Percentiles rank a stretch among this genome's conserved stretches.
Conservation (phyloP, 2,888 invertebrate genomes). For the Spisula solida region DNA sequence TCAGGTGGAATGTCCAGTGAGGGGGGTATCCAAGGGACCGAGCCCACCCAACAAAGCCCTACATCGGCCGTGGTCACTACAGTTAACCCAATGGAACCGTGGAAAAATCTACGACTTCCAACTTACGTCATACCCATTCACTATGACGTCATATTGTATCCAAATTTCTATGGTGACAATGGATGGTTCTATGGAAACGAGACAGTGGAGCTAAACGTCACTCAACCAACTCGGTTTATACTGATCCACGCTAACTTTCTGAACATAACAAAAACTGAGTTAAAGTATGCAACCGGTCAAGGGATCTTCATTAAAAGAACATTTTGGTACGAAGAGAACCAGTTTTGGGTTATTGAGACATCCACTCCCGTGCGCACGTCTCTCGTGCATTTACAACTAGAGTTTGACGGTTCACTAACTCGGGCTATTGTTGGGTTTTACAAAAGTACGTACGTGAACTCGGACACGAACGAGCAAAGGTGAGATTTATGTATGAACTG, state of each 20-base stretch:
- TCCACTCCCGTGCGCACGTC: constrained; percentile 76
- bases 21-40: constrained; percentile 14
- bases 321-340: constrained; percentile 87
- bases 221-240: constrained; percentile 83
- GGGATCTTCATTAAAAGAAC: constrained; percentile 76
- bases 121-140: constrained; percentile 90
- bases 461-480: constrained; percentile 81
- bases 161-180: constrained; percentile 90
- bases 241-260: constrained; percentile 90
- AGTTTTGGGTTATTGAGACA: constrained; percentile 88
- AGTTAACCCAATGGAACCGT: constrained; percentile 73
- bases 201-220: constrained; percentile 85
- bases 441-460: constrained; percentile 90
- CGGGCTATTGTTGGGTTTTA: constrained; percentile 93
- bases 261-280: constrained; percentile 88
- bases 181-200: constrained; percentile 83
- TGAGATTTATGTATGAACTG: constrained; percentile 61
- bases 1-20: background rate
- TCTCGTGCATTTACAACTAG: constrained; percentile 88
- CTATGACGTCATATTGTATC: constrained; percentile 91
- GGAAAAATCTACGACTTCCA: constrained; percentile 89
- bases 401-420: constrained; percentile 91
- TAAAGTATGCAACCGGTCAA: constrained; percentile 73
- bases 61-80: constrained; percentile 28
- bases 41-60: background rate